phyloP scores from a whole-genome alignment of 2,113 vertebrate genomes.

The Planiliza haematocheilus region DNA sequence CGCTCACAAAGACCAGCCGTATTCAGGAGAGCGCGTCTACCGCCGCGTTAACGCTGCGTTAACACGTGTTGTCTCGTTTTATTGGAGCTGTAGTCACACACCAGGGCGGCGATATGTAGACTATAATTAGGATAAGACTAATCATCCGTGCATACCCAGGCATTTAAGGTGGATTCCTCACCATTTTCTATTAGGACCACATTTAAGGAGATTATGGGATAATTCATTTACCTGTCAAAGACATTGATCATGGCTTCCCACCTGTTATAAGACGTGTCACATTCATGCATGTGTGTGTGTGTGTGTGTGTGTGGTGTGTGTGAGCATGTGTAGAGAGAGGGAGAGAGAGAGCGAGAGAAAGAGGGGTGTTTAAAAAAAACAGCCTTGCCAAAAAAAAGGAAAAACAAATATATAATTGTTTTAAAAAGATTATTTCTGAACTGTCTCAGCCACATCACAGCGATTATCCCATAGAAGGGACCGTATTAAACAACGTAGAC shows the following conservation, averaged over 20 bases:
- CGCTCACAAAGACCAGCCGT: slow-evolving; percentile 25
- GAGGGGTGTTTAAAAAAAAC: background rate
- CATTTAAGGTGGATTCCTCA: background rate
- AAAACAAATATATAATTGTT: background rate
- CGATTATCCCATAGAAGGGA: slow-evolving; percentile 87
- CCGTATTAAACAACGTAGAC: slow-evolving; percentile 91
- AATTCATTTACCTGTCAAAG: slow-evolving; percentile 1
- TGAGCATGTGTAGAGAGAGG: background rate
- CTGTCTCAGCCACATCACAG: slow-evolving; percentile 68
- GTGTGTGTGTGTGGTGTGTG: background rate
- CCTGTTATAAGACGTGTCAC: slow-evolving; percentile 27
- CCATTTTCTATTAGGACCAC: slow-evolving; percentile 20
- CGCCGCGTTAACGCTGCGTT: slow-evolving; percentile 11
- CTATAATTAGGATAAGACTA: slow-evolving; percentile 29
- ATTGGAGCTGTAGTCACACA: slow-evolving; percentile 42
- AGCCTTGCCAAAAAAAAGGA: background rate
- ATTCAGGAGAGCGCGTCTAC: background rate
- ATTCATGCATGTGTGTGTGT: background rate
- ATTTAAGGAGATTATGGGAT: slow-evolving; percentile 22
- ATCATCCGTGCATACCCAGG: background rate
- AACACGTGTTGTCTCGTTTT: slow-evolving; percentile 18
- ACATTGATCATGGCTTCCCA: slow-evolving; percentile 23
- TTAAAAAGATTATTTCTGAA: background rate
- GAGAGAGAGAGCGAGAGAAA: background rate
- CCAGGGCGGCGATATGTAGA: background rate